Evolutionary conservation across 2,113 vertebrate genomes (phyloP).

Genomic region (Corynorhinus townsendii): DNA sequence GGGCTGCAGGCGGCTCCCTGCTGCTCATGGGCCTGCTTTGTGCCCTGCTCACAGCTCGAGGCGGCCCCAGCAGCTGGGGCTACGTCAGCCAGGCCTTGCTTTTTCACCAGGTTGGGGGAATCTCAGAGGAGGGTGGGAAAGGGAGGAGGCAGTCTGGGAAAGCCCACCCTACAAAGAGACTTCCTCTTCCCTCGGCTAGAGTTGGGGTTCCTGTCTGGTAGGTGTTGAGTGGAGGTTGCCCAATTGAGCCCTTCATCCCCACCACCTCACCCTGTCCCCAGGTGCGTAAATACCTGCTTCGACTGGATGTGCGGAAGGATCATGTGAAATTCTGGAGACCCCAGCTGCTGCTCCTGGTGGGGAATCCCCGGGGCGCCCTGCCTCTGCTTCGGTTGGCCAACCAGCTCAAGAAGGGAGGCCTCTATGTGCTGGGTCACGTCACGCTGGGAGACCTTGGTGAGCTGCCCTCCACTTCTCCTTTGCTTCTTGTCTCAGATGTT

Average conservation of each 20-base stretch:
- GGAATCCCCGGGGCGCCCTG: conserved; percentile 89
- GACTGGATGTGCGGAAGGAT: conserved; percentile 96
- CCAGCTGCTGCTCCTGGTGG: conserved; percentile 94
- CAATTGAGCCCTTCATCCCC: neutral
- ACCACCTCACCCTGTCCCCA: conserved; percentile 44
- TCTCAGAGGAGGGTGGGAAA: neutral
- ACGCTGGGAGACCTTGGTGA: conserved; percentile 93
- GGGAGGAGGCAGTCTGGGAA: neutral
- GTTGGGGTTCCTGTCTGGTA: neutral
- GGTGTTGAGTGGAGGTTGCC: neutral
- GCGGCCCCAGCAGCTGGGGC: conserved; percentile 92
- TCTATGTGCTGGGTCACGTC: conserved; percentile 95
- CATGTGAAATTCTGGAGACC: conserved; percentile 99
- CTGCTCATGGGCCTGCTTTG: conserved; percentile 86
- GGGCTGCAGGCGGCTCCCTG: conserved; percentile 87
- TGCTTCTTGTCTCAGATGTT: neutral
- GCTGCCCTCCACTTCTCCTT: conserved; percentile 1
- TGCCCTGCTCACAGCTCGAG: conserved; percentile 88
- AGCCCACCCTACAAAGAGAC: neutral
- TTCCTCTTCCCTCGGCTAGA: neutral
- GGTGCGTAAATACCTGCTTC: conserved; percentile 97
- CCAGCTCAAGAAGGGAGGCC: conserved; percentile 97
- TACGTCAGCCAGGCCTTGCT: conserved; percentile 93
- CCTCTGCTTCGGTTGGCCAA: conserved; percentile 94
- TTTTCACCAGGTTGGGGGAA: conserved; percentile 85